Conservation (phyloP, 2,888 invertebrate genomes). For the Schrankia costaestrigalis region DNA sequence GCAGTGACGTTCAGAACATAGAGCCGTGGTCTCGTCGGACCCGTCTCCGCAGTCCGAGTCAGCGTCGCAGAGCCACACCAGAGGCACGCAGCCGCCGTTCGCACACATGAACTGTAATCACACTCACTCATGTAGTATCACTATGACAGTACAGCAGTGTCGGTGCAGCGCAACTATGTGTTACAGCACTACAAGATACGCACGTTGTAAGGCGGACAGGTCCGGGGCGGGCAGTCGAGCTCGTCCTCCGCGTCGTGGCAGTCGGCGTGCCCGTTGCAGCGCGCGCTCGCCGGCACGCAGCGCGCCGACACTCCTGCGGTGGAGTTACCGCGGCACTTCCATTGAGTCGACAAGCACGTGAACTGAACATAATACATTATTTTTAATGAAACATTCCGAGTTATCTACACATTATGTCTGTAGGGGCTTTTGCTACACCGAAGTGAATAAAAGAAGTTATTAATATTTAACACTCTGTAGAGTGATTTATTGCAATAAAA, state of each 20-base stretch:
- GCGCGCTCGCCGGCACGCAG: conserved; percentile 82
- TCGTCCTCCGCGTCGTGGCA: conserved; percentile 89
- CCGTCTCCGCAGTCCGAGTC: conserved; percentile 89
- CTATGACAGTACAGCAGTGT: too few species aligned
- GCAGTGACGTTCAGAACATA: conserved; percentile 80
- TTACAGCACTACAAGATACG: too few species aligned
- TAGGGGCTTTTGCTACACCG: too few species aligned
- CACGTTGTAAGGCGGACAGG: conserved; percentile 83
- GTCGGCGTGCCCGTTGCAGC: conserved; percentile 87
- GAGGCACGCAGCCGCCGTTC: conserved; percentile 88
- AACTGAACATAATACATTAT: conserved; percentile 75
- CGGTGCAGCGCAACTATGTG: too few species aligned
- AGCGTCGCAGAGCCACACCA: conserved; percentile 90
- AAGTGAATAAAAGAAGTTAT: too few species aligned
- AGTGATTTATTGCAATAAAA: too few species aligned
- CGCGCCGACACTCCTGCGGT: conserved; percentile 79
- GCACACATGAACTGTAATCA: conserved; percentile 85
- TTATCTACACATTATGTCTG: not conserved
- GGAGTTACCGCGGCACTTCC: conserved; percentile 83
- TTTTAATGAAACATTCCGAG: too few species aligned
- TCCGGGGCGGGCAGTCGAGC: conserved; percentile 83
- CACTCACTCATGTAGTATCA: too few species aligned
- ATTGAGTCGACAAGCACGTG: conserved; percentile 85
- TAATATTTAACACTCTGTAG: too few species aligned
- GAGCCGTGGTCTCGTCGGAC: conserved; percentile 74